Evolutionary conservation across 2,888 invertebrate genomes (phyloP).

Genomic region (Ligdia adustata): DNA sequence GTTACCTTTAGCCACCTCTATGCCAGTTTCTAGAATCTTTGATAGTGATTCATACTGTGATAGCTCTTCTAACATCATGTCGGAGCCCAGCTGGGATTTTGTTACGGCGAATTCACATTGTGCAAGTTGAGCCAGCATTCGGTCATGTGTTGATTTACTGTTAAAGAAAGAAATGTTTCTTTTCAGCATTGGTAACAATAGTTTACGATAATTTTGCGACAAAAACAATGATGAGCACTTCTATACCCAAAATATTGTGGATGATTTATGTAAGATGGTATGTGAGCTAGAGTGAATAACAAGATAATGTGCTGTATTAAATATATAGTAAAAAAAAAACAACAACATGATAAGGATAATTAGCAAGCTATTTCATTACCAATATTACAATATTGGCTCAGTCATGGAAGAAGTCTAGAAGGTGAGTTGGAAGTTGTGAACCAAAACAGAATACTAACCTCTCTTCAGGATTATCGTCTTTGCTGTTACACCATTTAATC

Average conservation of each 20-base stretch:
- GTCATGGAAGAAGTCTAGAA: no score
- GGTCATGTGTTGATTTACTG: conserved; percentile 89
- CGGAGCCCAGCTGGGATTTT: conserved; percentile 90
- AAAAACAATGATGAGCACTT: no score
- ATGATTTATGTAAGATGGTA: no score
- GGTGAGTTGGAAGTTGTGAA: no score
- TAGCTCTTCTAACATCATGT: conserved; percentile 93
- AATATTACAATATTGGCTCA: no score
- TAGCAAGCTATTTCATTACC: no score
- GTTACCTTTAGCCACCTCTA: conserved; percentile 90
- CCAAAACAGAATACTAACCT: conserved; percentile 81
- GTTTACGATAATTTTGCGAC: neutral
- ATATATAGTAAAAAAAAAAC: no score
- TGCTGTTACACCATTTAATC: conserved; percentile 90
- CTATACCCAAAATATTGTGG: no score
- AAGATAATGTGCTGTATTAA: no score
- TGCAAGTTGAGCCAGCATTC: conserved; percentile 91
- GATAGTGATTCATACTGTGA: conserved; percentile 92
- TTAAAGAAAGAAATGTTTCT: conserved; percentile 35
- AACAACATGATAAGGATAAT: no score
- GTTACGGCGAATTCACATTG: conserved; percentile 95
- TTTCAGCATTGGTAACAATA: neutral
- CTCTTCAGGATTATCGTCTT: conserved; percentile 87
- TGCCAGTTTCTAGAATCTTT: conserved; percentile 90
- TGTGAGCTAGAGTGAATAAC: no score